Evolutionary conservation across 1,140 invertebrate genomes (phyloP), one percentile per base, ranked within the genome.

Genomic region (Drosophila micromelanica): DNA sequence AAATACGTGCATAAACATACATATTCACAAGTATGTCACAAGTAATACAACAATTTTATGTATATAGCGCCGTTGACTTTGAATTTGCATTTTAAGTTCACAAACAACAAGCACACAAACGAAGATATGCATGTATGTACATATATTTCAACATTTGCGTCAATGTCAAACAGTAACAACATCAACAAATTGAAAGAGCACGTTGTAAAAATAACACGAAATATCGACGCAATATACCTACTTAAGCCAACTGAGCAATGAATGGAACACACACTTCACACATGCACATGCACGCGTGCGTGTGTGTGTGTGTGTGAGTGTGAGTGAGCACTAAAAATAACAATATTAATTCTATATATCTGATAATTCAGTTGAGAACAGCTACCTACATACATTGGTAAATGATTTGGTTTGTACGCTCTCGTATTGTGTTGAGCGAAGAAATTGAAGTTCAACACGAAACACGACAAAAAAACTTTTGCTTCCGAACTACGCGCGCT

Each of bases 121-220:
- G 32, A 20, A 43, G 17, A 27, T 40, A 23, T 17, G 9, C 13
- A 56, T 20, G 8, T 17, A 59, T 17, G 9, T 17, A 56, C 30
- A 11, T 17, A 59, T 11, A 20, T n/a, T 67, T 49, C 40, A 82
- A 65, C 76, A 65, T 79, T 87, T 82, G 52, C 84, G 82, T 89
- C 82, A 87, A 86, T 80, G 81, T 80, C 77, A 79, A 63, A 65
- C 76, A 60, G 45, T 42, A 69, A 61, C 30, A 68, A 48, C 42
- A 65, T 43, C 51, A 64, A 51, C 8, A 46, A 61, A 13, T 32
- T 42, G 49, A 55, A 69, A 61, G 56, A 49, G 70, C 74, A 86
- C 82, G 78, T 89, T 86, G 82, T 86, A 86, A 86, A 82, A 87
- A 87, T 86, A 86, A 87, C 82, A 81, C 77, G 48, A 68, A 67